phyloP scores from a whole-genome alignment of 2,888 invertebrate genomes.

The Timema podura region DNA sequence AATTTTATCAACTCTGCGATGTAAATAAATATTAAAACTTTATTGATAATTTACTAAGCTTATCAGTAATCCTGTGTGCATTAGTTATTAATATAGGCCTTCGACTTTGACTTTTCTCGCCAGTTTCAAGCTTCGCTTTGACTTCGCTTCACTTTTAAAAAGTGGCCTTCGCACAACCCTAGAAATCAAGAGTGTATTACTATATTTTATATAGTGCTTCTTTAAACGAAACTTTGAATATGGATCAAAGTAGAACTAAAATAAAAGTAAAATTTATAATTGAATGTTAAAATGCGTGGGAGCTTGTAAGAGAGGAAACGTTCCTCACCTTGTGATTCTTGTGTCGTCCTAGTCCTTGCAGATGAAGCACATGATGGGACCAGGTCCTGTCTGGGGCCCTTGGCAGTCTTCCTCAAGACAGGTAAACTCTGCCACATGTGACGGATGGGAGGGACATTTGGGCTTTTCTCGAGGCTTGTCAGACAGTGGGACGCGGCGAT shows the following conservation, averaged over 20 bases:
- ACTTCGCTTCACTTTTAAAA: too few species aligned
- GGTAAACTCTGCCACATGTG: constrained; percentile 53
- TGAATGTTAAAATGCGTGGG: neutral
- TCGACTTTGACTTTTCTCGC: too few species aligned
- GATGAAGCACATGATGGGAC: constrained; percentile 55
- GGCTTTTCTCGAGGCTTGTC: constrained; percentile 54
- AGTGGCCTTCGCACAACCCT: too few species aligned
- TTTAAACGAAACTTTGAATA: too few species aligned
- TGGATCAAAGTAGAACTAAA: neutral
- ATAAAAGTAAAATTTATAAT: neutral
- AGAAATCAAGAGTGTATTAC: too few species aligned
- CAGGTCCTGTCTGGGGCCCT: constrained; percentile 34
- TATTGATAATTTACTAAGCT: too few species aligned
- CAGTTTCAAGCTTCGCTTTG: too few species aligned
- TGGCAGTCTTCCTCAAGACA: constrained; percentile 53
- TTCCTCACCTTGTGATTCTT: constrained; percentile 50
- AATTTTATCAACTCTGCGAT: too few species aligned
- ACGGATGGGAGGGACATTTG: constrained; percentile 51
- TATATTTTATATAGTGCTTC: too few species aligned
- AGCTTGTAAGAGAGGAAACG: neutral
- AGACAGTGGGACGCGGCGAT: constrained; percentile 51
- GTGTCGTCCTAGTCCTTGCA: constrained; percentile 57
- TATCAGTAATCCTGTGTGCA: too few species aligned
- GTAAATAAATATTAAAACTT: too few species aligned
- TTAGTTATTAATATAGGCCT: too few species aligned